A percentile compares a stretch with the other conserved stretches of the same genome.
Conservation (phyloP, 2,797 vertebrate genomes). For the Eospalax fontanierii region DNA sequence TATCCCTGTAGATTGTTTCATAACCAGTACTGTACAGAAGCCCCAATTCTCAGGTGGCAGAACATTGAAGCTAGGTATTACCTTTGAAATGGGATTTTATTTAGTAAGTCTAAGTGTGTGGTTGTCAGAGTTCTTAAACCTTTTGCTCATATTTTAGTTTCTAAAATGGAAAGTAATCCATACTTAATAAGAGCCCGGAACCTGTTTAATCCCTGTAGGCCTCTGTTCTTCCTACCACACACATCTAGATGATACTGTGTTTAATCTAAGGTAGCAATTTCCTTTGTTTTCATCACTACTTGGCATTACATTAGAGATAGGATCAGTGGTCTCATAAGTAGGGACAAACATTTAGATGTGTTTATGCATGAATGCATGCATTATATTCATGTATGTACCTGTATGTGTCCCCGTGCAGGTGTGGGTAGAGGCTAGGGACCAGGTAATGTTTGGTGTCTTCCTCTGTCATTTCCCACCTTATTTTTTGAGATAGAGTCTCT, state of each 20-base stretch:
- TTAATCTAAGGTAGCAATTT: not conserved
- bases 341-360: not conserved
- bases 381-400: fast-evolving
- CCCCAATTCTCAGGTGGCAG: not conserved
- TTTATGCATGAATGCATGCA: not conserved
- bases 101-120: conserved; percentile 63
- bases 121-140: conserved; percentile 61
- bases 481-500: not conserved
- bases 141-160: conserved; percentile 50
- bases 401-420: not conserved
- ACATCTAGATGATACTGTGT: not conserved
- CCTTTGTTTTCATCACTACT: conserved; percentile 20
- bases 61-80: conserved; percentile 30
- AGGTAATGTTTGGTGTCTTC: not conserved
- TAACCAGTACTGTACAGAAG: conserved; percentile 62
- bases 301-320: not conserved
- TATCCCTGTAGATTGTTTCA: conserved; percentile 35
- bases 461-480: not conserved
- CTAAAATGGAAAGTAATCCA: conserved; percentile 59
- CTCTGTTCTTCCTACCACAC: not conserved
- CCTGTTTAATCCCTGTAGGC: not conserved
- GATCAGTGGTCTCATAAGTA: conserved; percentile 49
- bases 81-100: conserved; percentile 57
- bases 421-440: not conserved
- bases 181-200: conserved; percentile 10